Evolutionary conservation across 2,888 invertebrate genomes (phyloP), one percentile per base, ranked within the genome.

Genomic region (Acanthosoma haemorrhoidale): DNA sequence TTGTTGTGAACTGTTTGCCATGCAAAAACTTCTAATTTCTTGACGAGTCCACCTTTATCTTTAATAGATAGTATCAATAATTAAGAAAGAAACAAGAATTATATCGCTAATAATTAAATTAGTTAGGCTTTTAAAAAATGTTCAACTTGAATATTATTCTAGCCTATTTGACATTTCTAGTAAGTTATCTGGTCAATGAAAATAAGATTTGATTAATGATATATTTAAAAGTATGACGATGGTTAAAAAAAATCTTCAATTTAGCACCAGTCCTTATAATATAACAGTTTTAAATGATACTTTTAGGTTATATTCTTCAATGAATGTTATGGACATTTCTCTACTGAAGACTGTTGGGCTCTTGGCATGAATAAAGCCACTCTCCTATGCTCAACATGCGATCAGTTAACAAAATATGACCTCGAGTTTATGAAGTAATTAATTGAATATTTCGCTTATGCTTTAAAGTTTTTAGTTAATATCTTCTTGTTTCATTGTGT

Each of bases 331-430:
- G 70, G 84, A 0, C 87, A 90, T 76, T 88, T 88, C 79, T 84
- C 89, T 2, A 84, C 88, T 4, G 91, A 92, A 78, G 92, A 95
- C 79, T 97, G 96, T 80, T 86, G 88, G 77, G 83, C 87, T 13
- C 80, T 94, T 70, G 97, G 96, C 9, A 94, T 94, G 77, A 90
- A 90, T 72, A 91, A 91, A 81, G 87, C 90, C 18, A 90, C 90
- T 80, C 83, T 97, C 70, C 80, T 92, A 75, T 96, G 96, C 80
- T 91, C 92, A 9, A 92, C 92, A 4, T 97, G 96, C 80, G 90
- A 92, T 76, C 88, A 91, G 78, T 82, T 96, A 59, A 85, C 85
- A 71, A 88, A 91, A 78, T 94, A 88, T 79, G 85, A 86, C 71
- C 81, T 94, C 72, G 84, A 85, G 61, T 81, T 87, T 68, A 80